Conservation (phyloP, 2,797 vertebrate species). For the Megaceryle alcyon region DNA sequence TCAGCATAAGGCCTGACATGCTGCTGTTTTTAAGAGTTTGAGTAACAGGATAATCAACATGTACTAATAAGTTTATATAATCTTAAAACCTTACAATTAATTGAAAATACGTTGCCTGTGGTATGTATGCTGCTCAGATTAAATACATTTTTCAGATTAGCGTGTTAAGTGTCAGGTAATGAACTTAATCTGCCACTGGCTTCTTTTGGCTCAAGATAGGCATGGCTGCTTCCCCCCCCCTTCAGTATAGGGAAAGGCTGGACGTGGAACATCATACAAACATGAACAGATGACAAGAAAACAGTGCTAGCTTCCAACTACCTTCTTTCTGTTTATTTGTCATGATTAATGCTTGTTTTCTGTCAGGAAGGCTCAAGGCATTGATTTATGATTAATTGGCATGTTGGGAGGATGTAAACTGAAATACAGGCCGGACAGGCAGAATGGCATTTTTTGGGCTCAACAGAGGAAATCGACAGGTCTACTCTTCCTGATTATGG, state of each 20-base stretch:
- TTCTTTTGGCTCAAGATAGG: background rate
- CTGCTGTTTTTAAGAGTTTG: background rate
- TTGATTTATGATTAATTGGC: background rate
- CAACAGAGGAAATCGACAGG: background rate
- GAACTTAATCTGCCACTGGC: background rate
- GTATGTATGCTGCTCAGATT: background rate
- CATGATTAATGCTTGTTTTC: background rate
- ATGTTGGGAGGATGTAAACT: background rate
- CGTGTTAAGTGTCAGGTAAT: background rate
- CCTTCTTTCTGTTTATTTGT: background rate
- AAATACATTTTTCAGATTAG: background rate
- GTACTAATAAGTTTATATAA: background rate
- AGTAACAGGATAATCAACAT: background rate
- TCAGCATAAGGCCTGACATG: background rate
- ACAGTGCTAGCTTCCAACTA: background rate
- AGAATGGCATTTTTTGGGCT: background rate
- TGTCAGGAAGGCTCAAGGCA: background rate
- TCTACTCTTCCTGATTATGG: background rate
- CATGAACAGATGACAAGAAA: background rate
- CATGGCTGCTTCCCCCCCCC: background rate
- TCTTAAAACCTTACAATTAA: background rate
- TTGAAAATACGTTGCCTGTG: background rate
- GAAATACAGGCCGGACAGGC: background rate
- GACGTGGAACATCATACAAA: background rate
- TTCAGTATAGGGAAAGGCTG: background rate